Conservation (phyloP, 2,888 invertebrate species). For the Julus scanicus region DNA sequence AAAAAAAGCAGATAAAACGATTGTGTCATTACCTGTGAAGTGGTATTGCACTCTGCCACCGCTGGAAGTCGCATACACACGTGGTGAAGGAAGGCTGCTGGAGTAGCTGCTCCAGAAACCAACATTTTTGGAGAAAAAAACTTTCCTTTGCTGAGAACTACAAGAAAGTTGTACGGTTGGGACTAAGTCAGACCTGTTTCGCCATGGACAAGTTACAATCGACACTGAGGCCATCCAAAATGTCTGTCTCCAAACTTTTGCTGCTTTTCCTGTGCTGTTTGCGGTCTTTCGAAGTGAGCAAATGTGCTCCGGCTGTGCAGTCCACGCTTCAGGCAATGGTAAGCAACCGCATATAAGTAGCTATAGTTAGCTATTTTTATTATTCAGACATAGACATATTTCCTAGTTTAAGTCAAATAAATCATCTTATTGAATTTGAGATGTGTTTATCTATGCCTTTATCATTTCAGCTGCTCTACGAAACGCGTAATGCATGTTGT, state of each 20-base stretch:
- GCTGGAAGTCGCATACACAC: background rate
- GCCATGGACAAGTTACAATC: conserved; percentile 1
- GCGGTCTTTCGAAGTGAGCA: background rate
- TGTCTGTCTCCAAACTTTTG: background rate
- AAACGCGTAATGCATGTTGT: too few species aligned
- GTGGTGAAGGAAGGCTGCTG: background rate
- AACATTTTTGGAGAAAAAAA: background rate
- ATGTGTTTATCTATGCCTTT: too few species aligned
- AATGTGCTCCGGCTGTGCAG: conserved; percentile 15
- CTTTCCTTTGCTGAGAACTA: background rate
- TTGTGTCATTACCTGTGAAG: conserved; percentile 1
- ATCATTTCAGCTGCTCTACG: too few species aligned
- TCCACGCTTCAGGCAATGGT: conserved; percentile 25
- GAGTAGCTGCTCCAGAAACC: conserved; percentile 6
- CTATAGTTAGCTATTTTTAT: too few species aligned
- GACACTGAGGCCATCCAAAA: background rate
- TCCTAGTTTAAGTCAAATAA: too few species aligned
- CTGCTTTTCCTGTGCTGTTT: background rate
- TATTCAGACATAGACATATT: too few species aligned
- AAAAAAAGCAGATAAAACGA: background rate
- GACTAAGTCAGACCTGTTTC: background rate
- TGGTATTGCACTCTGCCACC: background rate
- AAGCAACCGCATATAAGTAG: background rate
- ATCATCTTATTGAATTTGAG: too few species aligned
- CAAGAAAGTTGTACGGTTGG: background rate